Conservation (phyloP, 1,140 invertebrate species). For the Aphidius gifuensis region DNA sequence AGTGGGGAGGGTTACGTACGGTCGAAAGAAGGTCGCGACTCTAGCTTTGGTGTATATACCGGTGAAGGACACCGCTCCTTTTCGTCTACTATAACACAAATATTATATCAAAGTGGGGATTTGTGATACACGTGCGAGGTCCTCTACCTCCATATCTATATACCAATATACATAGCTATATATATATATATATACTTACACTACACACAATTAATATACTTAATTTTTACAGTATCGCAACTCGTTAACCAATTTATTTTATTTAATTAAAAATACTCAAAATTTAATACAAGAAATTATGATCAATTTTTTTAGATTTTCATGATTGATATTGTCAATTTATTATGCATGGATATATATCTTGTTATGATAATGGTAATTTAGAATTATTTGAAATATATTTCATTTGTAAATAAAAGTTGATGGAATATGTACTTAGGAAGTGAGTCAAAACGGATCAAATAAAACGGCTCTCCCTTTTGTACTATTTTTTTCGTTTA, state of each 20-base stretch:
- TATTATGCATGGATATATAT: too few relatives aligned
- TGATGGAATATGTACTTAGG: too few relatives aligned
- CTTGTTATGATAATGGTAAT: too few relatives aligned
- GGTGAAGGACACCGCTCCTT: background rate
- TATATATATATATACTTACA: background rate
- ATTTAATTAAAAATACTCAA: background rate
- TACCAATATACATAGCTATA: background rate
- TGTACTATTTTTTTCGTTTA: too few relatives aligned
- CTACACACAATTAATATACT: background rate
- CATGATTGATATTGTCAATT: too few relatives aligned
- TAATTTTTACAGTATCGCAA: background rate
- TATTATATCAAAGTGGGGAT: background rate
- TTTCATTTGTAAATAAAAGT: too few relatives aligned
- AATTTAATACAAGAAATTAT: background rate
- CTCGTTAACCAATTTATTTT: slow-evolving; percentile 1
- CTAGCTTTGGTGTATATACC: background rate
- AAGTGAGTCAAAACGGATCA: too few relatives aligned
- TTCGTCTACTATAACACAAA: background rate
- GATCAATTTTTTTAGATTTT: too few relatives aligned
- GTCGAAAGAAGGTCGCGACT: background rate
- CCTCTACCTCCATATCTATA: slow-evolving; percentile 5
- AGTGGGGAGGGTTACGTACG: background rate
- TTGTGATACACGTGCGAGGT: slow-evolving; percentile 7
- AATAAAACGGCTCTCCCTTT: too few relatives aligned
- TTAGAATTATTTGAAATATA: too few relatives aligned